Percentiles rank a stretch among this genome's conserved stretches.
Evolutionary conservation across 2,888 invertebrate genomes (phyloP).

Genomic region (Sussaba pulchella): DNA sequence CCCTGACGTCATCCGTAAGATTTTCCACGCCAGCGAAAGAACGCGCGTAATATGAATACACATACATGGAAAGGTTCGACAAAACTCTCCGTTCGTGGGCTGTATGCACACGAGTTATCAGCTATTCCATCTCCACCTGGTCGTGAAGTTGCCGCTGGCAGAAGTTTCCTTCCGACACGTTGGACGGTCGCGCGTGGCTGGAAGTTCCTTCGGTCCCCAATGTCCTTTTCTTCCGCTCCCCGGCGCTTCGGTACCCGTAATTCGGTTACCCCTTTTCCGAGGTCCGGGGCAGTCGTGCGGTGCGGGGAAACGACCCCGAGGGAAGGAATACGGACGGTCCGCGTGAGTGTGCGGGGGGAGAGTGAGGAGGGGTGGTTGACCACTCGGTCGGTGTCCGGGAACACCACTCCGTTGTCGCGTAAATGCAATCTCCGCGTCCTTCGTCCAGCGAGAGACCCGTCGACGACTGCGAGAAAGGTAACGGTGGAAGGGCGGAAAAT

Average conservation of each 20-base stretch:
- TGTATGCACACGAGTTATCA: background rate
- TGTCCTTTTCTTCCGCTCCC: conserved; percentile 41
- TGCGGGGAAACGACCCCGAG: background rate
- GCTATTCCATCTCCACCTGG: conserved; percentile 26
- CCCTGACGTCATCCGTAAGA: conserved; percentile 19
- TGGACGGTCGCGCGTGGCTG: conserved; percentile 31
- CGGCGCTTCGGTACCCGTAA: conserved; percentile 59
- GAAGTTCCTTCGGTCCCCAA: conserved; percentile 52
- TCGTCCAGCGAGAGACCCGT: conserved; percentile 42
- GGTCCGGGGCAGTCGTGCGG: conserved; percentile 45
- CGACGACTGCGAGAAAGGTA: conserved; percentile 20
- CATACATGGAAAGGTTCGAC: background rate
- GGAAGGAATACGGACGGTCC: no score
- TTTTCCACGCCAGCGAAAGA: background rate
- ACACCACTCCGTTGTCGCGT: conserved; percentile 58
- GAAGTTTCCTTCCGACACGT: conserved; percentile 56
- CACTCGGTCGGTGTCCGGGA: conserved; percentile 43
- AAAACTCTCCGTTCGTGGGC: background rate
- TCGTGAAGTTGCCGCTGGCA: conserved; percentile 48
- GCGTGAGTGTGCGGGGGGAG: background rate
- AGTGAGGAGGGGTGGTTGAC: conserved; percentile 16
- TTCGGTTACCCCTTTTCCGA: conserved; percentile 71
- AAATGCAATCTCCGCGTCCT: conserved; percentile 63
- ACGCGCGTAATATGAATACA: background rate
- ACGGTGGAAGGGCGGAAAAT: conserved; percentile 30